These are phyloP conservation scores for Gadopsis marmoratus DNA, from an alignment of 2,797 vertebrate genomes.

Conservation along the genomic window DNA sequence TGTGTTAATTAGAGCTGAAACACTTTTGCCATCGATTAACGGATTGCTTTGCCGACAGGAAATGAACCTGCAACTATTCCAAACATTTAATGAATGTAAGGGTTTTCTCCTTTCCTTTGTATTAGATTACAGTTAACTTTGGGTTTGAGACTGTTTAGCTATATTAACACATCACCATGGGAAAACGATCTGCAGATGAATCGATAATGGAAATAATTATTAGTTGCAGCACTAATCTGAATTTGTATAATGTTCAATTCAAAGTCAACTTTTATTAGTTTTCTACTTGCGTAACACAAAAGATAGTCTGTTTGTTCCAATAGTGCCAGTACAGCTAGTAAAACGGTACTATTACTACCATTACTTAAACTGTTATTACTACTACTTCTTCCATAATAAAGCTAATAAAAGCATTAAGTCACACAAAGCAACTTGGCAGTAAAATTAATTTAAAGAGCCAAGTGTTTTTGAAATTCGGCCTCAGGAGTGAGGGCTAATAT, in stretches of 20 bases:
- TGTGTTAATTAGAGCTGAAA: neutral
- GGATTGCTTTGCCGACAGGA: neutral
- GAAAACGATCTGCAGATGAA: no score
- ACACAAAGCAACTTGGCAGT: slow-evolving; percentile 29
- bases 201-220: no score
- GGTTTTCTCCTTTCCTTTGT: neutral
- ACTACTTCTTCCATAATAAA: neutral
- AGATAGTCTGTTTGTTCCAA: neutral
- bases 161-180: neutral
- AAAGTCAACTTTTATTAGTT: neutral
- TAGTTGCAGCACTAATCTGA: neutral
- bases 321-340: neutral
- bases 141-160: neutral
- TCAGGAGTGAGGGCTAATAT: slow-evolving; percentile 72
- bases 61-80: neutral
- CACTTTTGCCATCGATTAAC: neutral
- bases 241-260: neutral
- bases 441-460: slow-evolving; percentile 26
- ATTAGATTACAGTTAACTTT: neutral
- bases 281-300: neutral
- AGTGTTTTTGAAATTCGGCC: slow-evolving; percentile 73
- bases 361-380: neutral
- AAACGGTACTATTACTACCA: neutral
- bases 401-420: slow-evolving; percentile 24
- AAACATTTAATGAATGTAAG: neutral